phyloP scores from a whole-genome alignment of 2,113 vertebrate species.

The Dendropsophus ebraccatus region DNA sequence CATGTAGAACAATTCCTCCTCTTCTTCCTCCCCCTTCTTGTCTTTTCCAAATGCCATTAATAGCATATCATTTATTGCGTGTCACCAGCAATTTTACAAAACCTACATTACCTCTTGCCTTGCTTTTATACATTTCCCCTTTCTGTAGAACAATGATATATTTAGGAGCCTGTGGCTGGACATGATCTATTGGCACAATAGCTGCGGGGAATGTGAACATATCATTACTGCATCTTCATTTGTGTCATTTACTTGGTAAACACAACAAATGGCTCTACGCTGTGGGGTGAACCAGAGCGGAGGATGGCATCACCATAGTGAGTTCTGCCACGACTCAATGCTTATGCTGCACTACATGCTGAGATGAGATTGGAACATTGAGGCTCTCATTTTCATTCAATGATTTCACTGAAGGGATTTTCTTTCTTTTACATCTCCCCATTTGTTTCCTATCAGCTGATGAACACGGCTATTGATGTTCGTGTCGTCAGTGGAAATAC shows the following conservation, averaged over 20 bases:
- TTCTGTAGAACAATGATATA: conserved; percentile 38
- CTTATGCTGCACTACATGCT: conserved; percentile 27
- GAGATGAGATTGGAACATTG: conserved; percentile 8
- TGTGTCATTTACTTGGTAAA: conserved; percentile 73
- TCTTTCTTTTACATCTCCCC: neutral
- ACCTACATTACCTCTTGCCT: conserved; percentile 58
- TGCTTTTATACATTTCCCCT: conserved; percentile 60
- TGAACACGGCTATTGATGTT: neutral
- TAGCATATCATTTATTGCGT: conserved; percentile 48
- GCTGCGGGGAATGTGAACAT: conserved; percentile 71
- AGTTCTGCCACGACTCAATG: neutral
- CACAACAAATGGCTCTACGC: conserved; percentile 74
- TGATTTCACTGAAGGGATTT: conserved; percentile 10
- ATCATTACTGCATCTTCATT: conserved; percentile 69
- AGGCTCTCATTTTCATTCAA: neutral
- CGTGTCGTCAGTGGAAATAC: neutral
- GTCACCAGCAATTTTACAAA: conserved; percentile 67
- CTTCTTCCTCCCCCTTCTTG: neutral
- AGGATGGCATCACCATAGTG: conserved; percentile 50
- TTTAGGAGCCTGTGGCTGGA: conserved; percentile 58
- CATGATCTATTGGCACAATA: conserved; percentile 68
- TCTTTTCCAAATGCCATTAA: conserved; percentile 39
- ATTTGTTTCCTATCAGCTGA: neutral
- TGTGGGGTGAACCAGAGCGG: conserved; percentile 61
- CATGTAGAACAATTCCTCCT: conserved; percentile 2